Base-by-base conservation (phyloP, 2,113 vertebrate genomes). In the Apus apus region DNA sequence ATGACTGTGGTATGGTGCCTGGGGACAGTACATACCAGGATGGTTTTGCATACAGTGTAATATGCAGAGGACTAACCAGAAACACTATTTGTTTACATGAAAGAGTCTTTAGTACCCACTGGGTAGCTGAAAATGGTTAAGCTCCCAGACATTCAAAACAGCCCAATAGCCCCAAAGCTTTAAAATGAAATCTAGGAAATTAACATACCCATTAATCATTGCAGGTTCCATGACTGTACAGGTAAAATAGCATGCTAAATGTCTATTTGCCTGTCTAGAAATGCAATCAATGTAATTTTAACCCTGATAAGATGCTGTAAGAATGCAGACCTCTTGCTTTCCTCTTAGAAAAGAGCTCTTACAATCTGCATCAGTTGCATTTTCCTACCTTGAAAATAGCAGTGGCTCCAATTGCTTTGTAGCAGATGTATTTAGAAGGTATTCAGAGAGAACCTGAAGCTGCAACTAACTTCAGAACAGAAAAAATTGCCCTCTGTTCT, bases 241-340 rank as follows among this genome's bases (percentile, higher is more conserved):
- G 58, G 72, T 79, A 53, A 92, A 92, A 79, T 75, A 85, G n/a
- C 54, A 79, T 2, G 11, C 62, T 79, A 91, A 90, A 72, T 72
- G 34, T 87, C 36, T 82, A 20, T 94, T 81, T 95, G 61, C 53
- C 43, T 72, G 53, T 62, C 66, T 95, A 36, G 46, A 76, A 82
- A 21, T 87, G 66, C 85, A 91, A 50, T 70, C 53, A 85, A 61
- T 45, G 23, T 92, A 89, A 93, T 94, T 97, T 81, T 89, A 93
- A 85, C 61, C 48, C 53, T 65, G 54, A 21, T 87, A 78, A 85
- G 53, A 45, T 81, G 46, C 77, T 92, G 54, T 57, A 88, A 58
- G 61, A 89, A 53, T 36, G 21, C 34, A 78, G 50, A 75, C 15
- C 48, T 93, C 80, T 94, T 93, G 30, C 34, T 78, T 88, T 83